Percentiles rank a stretch among this genome's conserved stretches.
Conservation (phyloP, 2,797 vertebrate genomes). For the Acanthurus lineatus region DNA sequence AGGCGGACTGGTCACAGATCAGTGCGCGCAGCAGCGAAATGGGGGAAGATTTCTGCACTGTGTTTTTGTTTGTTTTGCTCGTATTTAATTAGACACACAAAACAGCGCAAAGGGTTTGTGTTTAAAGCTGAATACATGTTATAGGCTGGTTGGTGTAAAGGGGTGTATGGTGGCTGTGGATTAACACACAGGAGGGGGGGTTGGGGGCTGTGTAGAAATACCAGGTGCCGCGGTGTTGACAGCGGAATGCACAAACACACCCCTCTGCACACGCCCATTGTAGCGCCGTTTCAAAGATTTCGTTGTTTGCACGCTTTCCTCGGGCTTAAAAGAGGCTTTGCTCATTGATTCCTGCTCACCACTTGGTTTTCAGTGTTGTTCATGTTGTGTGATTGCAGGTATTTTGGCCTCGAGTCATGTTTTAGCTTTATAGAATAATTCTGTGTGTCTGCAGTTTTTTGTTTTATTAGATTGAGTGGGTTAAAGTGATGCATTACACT, state of each 20-base stretch:
- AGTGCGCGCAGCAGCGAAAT: not conserved
- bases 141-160: not conserved
- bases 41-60: slow-evolving; percentile 13
- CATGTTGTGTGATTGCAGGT: slow-evolving; percentile 14
- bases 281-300: slow-evolving; percentile 72
- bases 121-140: not conserved
- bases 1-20: slow-evolving; percentile 20
- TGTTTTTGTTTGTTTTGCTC: too few relatives aligned
- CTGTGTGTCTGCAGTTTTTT: not conserved
- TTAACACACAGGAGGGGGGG: slow-evolving; percentile 15
- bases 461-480: not conserved
- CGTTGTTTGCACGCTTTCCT: slow-evolving; percentile 69
- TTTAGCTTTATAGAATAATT: slow-evolving; percentile 8
- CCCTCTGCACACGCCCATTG: slow-evolving; percentile 82
- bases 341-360: slow-evolving; percentile 34
- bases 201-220: slow-evolving; percentile 49
- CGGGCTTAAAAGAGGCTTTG: slow-evolving; percentile 30
- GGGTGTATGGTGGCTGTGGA: slow-evolving; percentile 17
- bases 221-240: slow-evolving; percentile 83
- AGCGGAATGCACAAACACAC: slow-evolving; percentile 85
- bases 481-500: slow-evolving; percentile 2
- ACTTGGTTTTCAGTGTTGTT: slow-evolving; percentile 12
- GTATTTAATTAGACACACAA: slow-evolving; percentile 3
- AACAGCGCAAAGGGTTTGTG: not conserved
- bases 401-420: slow-evolving; percentile 10